Evolutionary conservation across 2,888 invertebrate genomes (phyloP).

Genomic region (Schizaphis graminum): DNA sequence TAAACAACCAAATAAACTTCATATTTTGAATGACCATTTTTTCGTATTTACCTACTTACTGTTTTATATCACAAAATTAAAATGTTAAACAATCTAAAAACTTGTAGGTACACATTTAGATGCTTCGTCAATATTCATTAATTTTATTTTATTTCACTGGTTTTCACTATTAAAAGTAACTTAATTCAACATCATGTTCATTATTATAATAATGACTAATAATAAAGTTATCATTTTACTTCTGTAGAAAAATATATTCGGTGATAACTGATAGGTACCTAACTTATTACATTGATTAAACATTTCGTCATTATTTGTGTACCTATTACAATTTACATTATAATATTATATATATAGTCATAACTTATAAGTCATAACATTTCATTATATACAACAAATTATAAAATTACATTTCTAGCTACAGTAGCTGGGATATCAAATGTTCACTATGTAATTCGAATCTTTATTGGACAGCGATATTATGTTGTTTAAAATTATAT

Average conservation of each 20-base stretch:
- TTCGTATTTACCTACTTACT: not conserved
- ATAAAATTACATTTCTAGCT: not conserved
- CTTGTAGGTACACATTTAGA: not conserved
- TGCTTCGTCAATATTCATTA: not conserved
- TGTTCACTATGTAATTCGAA: conserved; percentile 4
- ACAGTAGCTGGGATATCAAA: conserved; percentile 1
- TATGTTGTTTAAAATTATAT: not conserved
- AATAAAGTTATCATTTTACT: not conserved
- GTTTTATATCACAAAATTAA: not conserved
- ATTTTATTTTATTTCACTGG: not conserved
- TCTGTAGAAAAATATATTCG: not conserved
- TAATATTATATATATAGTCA: no score
- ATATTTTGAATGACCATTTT: not conserved
- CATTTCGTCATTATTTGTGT: not conserved
- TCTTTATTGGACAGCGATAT: not conserved
- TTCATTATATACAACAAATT: not conserved
- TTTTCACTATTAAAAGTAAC: not conserved
- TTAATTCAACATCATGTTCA: not conserved
- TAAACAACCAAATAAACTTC: not conserved
- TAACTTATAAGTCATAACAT: not conserved
- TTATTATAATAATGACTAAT: conserved; percentile 2
- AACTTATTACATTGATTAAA: not conserved
- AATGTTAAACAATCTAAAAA: not conserved
- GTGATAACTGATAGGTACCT: not conserved
- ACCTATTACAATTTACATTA: not conserved